Base-by-base conservation (phyloP, 2,797 vertebrate species). In the Podarcis siculus region DNA sequence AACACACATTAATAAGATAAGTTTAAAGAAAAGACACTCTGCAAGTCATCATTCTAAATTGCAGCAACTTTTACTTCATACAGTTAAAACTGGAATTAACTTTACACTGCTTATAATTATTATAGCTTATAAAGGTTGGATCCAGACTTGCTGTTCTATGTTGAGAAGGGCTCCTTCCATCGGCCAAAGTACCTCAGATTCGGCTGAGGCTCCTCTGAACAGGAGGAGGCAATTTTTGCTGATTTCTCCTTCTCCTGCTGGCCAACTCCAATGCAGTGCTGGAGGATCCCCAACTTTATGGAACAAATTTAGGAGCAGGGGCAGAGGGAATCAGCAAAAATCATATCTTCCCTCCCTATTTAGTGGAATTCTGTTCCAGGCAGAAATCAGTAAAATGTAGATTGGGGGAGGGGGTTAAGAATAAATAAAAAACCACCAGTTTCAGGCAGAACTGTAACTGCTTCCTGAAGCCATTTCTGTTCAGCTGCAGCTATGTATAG, bases 1-100 rank as follows among this genome's bases (percentile, higher is more conserved):
- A 96, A 95, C 91, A 96, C 79, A 93, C 93, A 89, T 92, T 87
- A 95, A 94, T 89, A 92, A 94, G 91, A 92, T 87, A 91, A 95
- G 89, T 83, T 80, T 90, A 89, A 95, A 35, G 91, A 58, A 64
- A 89, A 92, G 84, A 85, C 87, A 89, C 81, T 91, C 89, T 90
- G 49, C 87, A 89, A 87, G 49, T 84, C 75, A 90, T 93, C 86
- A 92, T 90, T 42, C 17, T 92, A 92, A 79, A 92, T 72, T 93
- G 79, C 73, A 93, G 85, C 76, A 83, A 93, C 64, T 13, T 66
- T 91, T 72, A 89, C 90, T 64, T 81, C 13, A 5, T 67, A 66
- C 23, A 71, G 21, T 64, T 67, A 45, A n/a, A 78, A 66, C 15
- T 32, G 76, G 84, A 49, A 49, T 73, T 55, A 72, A 83, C 49